phyloP scores from a whole-genome alignment of 2,797 vertebrate genomes.

The Mormyrops boulengeri region DNA sequence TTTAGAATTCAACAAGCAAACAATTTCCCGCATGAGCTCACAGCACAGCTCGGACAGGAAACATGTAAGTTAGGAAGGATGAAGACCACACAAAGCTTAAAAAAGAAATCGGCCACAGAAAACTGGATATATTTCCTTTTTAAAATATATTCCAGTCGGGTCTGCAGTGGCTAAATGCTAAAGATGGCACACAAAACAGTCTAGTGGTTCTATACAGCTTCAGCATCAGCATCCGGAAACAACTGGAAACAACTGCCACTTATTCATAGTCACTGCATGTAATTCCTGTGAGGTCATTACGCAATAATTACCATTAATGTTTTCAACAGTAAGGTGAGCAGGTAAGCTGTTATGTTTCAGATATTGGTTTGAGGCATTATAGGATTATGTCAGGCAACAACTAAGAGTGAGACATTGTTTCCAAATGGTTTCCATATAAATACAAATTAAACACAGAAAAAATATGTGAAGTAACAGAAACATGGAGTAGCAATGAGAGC shows the following conservation, averaged over 20 bases:
- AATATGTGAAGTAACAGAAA: neutral
- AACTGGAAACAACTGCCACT: neutral
- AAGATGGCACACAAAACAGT: neutral
- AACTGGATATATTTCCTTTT: neutral
- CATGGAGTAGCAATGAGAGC: neutral
- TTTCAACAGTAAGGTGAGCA: neutral
- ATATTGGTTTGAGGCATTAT: neutral
- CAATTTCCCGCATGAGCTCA: neutral
- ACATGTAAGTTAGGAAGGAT: neutral
- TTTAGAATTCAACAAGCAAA: neutral
- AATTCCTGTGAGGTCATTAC: neutral
- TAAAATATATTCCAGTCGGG: neutral
- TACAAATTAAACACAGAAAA: neutral
- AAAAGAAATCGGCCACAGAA: neutral
- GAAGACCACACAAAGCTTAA: neutral
- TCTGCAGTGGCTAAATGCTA: neutral
- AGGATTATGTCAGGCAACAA: neutral
- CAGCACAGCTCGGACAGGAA: neutral
- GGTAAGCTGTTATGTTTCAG: neutral
- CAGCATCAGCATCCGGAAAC: neutral
- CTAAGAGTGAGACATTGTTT: neutral
- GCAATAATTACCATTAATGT: neutral
- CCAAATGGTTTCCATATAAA: neutral
- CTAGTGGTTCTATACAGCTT: neutral
- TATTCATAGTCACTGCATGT: neutral